phyloP scores from a whole-genome alignment of 2,888 invertebrate genomes.

The Antheraea assamensis region DNA sequence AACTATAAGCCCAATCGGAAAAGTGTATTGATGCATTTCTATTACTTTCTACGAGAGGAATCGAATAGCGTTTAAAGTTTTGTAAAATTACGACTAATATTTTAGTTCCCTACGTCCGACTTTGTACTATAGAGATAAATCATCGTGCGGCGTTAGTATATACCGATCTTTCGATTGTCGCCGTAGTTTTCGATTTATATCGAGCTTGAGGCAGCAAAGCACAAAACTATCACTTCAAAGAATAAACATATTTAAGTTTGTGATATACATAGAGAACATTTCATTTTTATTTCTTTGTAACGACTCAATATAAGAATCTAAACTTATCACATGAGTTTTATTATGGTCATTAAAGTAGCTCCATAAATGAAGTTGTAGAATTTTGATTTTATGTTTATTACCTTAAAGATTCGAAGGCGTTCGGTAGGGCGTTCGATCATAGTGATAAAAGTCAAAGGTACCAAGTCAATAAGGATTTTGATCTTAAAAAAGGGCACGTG shows the following conservation, averaged over 20 bases:
- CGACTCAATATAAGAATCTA: not conserved
- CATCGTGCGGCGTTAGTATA: too few relatives aligned
- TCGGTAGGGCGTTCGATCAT: not conserved
- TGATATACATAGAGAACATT: not conserved
- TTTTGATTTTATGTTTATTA: not conserved
- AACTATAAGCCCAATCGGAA: too few relatives aligned
- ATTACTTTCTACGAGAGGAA: too few relatives aligned
- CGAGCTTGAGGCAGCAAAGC: not conserved
- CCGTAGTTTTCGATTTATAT: too few relatives aligned
- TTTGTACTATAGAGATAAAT: too few relatives aligned
- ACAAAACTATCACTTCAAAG: not conserved
- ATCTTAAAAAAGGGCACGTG: not conserved
- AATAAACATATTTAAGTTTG: not conserved
- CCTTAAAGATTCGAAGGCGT: not conserved
- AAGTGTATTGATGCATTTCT: too few relatives aligned
- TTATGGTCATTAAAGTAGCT: not conserved
- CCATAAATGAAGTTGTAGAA: not conserved
- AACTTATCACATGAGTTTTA: not conserved
- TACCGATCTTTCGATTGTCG: too few relatives aligned
- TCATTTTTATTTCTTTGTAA: constrained; percentile 1
- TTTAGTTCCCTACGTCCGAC: too few relatives aligned
- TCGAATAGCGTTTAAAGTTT: too few relatives aligned
- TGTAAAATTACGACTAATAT: too few relatives aligned
- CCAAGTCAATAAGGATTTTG: not conserved
- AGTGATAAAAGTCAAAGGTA: not conserved